Evolutionary conservation across 92 coral and sea anemone species (phyloP).

Genomic region (Phenganax subtilis): DNA sequence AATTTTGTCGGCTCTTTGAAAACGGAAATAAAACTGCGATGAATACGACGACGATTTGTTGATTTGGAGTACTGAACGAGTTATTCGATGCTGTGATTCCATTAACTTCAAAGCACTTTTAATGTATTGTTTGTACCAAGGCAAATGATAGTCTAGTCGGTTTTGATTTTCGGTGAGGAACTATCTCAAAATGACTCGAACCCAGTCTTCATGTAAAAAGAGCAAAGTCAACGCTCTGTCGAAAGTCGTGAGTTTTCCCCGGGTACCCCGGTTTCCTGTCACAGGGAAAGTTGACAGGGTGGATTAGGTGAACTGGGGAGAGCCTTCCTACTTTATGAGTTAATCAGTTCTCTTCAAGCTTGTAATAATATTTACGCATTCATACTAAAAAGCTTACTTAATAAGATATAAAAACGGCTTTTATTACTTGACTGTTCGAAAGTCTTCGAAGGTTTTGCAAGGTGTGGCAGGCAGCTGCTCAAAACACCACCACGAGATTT

Average conservation of each 20-base stretch:
- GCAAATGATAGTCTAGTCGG: no score
- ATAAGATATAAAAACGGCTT: constrained; percentile 28
- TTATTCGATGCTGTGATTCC: constrained; percentile 83
- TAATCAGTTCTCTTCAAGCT: no score
- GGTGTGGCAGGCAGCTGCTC: neutral
- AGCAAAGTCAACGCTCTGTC: no score
- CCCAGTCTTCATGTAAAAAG: no score
- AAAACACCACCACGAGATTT: neutral
- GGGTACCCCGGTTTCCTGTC: no score
- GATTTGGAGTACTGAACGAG: constrained; percentile 91
- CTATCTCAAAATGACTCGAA: no score
- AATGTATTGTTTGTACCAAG: no score
- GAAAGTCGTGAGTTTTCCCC: no score
- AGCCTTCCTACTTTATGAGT: no score
- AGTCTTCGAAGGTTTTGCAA: constrained; percentile 5
- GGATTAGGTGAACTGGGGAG: no score
- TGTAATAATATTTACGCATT: neutral
- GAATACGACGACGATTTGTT: constrained; percentile 72
- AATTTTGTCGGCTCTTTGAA: constrained; percentile 52
- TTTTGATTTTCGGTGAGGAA: no score
- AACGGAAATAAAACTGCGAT: constrained; percentile 65
- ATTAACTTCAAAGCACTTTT: constrained; percentile 6
- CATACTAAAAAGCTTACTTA: constrained; percentile 3
- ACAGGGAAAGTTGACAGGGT: no score
- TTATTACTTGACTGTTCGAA: constrained; percentile 13